Base-by-base conservation (phyloP, 2,888 invertebrate genomes). In the Geophilus truncorum region DNA sequence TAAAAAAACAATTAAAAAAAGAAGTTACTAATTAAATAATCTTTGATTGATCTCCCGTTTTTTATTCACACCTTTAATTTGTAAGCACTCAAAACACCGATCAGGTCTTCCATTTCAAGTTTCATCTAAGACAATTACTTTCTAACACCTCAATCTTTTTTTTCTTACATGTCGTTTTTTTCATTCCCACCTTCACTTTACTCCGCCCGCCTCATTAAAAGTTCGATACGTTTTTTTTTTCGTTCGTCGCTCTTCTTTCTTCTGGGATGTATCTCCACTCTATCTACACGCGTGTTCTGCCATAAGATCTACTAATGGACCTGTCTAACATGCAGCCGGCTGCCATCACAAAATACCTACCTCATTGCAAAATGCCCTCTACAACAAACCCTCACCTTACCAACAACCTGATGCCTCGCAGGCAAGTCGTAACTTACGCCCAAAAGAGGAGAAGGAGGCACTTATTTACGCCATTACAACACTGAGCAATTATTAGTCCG, bases 301-400 rank as follows among this genome's bases (percentile, higher is more conserved):
- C 62, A 62, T 62, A 62, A 62, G 62, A 62, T 62, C 62, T 62
- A 28, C 62, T 62, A 62, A 62, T 62, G 62, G 62, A 62, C 62
- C 62, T 62, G 62, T 62, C 62, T 62, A 62, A 62, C 62, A 62
- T 62, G 62, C 62, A 62, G 62, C 62, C 62, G 62, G 62, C 62
- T 62, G 62, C 62, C 62, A 62, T 62, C 62, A 62, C 62, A 62
- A 62, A 57, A 62, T 62, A 62, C 62, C 62, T 62, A 62, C 62
- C 62, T 62, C 62, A 25, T 62, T 62, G 62, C 62, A 28, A 62
- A 45, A 62, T 62, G 62, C 62, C 25, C 62, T 62, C 62, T 62
- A 62, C 62, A 12, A 57, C 62, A 62, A 62, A 62, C 62, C 62
- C 62, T 62, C 62, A 62, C 62, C 62, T 62, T 25, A 62, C 57